phyloP scores from a whole-genome alignment of 2,888 invertebrate genomes.

The Drosophila infuscata region DNA sequence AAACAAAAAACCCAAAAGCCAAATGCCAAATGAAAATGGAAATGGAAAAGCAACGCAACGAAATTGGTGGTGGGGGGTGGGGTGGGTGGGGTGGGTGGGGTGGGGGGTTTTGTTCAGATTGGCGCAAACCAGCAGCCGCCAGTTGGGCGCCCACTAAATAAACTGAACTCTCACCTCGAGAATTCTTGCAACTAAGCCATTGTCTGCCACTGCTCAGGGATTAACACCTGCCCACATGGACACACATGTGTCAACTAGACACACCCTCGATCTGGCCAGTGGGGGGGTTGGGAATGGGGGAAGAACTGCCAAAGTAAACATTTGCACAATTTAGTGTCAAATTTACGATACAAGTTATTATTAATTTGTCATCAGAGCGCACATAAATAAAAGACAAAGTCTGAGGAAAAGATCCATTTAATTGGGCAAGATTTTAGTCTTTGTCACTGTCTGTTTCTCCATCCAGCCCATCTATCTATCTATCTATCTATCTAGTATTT shows the following conservation, averaged over 20 bases:
- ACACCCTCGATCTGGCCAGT: neutral
- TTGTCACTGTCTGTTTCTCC: constrained; percentile 29
- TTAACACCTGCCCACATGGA: constrained; percentile 56
- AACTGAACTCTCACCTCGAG: constrained; percentile 73
- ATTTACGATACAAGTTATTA: constrained; percentile 82
- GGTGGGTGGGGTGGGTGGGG: neutral
- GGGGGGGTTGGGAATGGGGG: neutral
- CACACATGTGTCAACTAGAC: neutral
- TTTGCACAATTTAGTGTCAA: constrained; percentile 57
- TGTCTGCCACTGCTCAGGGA: constrained; percentile 29
- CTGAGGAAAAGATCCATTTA: constrained; percentile 52
- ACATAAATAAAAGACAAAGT: constrained; percentile 40
- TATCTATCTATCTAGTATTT: constrained; percentile 12
- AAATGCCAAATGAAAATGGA: constrained; percentile 18
- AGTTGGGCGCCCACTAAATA: constrained; percentile 62
- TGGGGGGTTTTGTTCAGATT: constrained; percentile 4
- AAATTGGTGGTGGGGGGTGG: neutral
- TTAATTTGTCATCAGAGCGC: constrained; percentile 75
- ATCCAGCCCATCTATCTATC: constrained; percentile 11
- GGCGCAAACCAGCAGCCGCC: constrained; percentile 53
- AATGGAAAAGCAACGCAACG: constrained; percentile 4
- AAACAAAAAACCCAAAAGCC: neutral
- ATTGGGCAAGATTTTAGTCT: constrained; percentile 68
- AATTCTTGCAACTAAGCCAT: constrained; percentile 30
- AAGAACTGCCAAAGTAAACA: constrained; percentile 61